Conservation (phyloP, 2,888 invertebrate species). For the Apamea sordens region DNA sequence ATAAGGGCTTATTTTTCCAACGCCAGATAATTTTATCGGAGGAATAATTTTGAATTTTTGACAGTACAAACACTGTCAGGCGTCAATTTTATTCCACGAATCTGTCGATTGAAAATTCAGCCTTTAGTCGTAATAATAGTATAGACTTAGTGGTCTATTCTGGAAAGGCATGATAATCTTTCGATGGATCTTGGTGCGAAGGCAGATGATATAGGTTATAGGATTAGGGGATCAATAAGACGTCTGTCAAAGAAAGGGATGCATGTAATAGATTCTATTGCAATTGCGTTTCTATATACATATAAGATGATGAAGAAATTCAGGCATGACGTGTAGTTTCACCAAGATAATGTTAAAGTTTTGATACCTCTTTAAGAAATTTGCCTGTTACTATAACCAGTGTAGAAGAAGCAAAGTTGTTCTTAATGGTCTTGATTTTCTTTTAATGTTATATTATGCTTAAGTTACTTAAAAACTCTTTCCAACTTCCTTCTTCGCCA, state of each 20-base stretch:
- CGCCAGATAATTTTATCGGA: too few relatives aligned
- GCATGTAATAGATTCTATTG: neutral
- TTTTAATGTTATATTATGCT: conserved; percentile 28
- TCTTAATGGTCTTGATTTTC: conserved; percentile 13
- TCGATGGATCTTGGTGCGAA: conserved; percentile 26
- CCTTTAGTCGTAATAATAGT: neutral
- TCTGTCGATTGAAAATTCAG: too few relatives aligned
- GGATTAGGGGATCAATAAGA: conserved; percentile 16
- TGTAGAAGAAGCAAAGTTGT: conserved; percentile 7
- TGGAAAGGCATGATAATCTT: conserved; percentile 10
- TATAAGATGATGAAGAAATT: neutral
- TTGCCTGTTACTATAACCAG: neutral
- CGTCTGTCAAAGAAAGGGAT: neutral
- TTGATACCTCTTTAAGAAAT: neutral
- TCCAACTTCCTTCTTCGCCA: conserved; percentile 21
- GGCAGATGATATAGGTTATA: neutral
- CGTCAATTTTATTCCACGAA: too few relatives aligned
- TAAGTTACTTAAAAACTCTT: conserved; percentile 18
- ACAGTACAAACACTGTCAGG: too few relatives aligned
- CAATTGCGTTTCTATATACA: neutral
- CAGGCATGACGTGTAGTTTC: neutral
- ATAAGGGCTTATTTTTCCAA: neutral
- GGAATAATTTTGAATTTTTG: too few relatives aligned
- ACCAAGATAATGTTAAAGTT: neutral
- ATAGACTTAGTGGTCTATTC: neutral